Evolutionary conservation across 2,113 vertebrate species (phyloP).

Genomic region (Hippocampus guttulatus): DNA sequence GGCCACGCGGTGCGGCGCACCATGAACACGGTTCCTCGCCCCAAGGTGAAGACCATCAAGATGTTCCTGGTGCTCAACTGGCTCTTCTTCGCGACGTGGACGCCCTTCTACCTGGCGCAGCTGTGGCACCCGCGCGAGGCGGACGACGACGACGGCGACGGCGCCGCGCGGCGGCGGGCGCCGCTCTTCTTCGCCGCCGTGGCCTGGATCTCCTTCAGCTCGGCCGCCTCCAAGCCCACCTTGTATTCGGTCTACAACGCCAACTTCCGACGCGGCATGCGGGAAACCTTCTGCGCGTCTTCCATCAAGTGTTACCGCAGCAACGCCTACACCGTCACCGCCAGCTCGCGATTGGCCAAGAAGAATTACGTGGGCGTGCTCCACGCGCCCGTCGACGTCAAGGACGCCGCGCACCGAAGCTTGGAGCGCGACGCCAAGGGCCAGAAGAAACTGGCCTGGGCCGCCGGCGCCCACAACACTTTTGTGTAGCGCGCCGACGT

Average conservation of each 20-base stretch:
- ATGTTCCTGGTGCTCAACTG: conserved; percentile 90
- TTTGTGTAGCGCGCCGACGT: conserved; percentile 74
- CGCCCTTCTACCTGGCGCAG: conserved; percentile 84
- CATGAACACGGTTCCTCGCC: conserved; percentile 88
- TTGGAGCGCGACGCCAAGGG: conserved; percentile 87
- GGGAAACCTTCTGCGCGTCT: conserved; percentile 95
- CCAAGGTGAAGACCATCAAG: conserved; percentile 95
- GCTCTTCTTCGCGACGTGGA: conserved; percentile 84
- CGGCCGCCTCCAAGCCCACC: conserved; percentile 86
- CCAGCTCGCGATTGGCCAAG: conserved; percentile 89
- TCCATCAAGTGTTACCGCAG: conserved; percentile 96
- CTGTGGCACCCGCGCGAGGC: conserved; percentile 81
- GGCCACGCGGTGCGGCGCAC: conserved; percentile 85
- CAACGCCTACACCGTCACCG: conserved; percentile 93
- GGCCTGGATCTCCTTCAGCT: conserved; percentile 85
- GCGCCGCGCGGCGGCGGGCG: conserved; percentile 68
- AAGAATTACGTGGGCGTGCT: conserved; percentile 90
- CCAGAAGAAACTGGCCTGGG: conserved; percentile 87
- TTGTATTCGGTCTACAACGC: conserved; percentile 86
- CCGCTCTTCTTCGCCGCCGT: conserved; percentile 77
- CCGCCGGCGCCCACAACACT: conserved; percentile 84
- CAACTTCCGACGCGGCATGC: conserved; percentile 88
- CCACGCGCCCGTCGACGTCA: conserved; percentile 75
- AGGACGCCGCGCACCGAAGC: conserved; percentile 77
- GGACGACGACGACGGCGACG: conserved; percentile 20